phyloP scores from a whole-genome alignment of 1,140 invertebrate species.

The Pinna nobilis region DNA sequence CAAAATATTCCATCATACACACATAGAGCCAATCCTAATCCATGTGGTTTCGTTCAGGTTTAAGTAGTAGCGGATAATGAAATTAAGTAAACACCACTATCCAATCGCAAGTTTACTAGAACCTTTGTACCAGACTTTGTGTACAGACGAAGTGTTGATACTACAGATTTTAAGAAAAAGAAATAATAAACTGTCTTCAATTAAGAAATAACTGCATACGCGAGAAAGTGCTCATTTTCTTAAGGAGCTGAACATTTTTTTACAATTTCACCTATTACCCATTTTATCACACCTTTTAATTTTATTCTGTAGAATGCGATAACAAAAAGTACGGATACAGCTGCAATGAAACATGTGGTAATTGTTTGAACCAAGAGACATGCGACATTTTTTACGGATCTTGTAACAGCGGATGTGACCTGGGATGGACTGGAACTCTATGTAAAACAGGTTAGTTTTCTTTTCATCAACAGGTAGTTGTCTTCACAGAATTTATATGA shows the following conservation, averaged over 20 bases:
- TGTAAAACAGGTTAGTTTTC: conserved; percentile 8
- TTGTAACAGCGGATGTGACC: not conserved
- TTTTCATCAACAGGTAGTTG: no score
- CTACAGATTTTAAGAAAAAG: no score
- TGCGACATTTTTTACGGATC: not conserved
- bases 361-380: not conserved
- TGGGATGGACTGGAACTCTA: not conserved
- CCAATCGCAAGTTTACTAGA: no score
- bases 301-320: not conserved
- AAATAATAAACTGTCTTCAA: no score
- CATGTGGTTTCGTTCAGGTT: no score
- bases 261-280: not conserved
- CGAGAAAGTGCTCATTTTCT: not conserved
- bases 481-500: no score
- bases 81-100: no score
- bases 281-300: not conserved
- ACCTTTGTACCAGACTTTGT: no score
- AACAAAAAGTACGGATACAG: not conserved
- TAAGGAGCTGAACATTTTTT: not conserved
- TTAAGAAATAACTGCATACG: not conserved
- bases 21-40: no score
- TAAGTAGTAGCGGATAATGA: no score
- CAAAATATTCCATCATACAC: no score
- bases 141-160: no score
- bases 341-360: not conserved